Conservation (phyloP, 2,113 vertebrate genomes). For the Callaeas wilsoni region DNA sequence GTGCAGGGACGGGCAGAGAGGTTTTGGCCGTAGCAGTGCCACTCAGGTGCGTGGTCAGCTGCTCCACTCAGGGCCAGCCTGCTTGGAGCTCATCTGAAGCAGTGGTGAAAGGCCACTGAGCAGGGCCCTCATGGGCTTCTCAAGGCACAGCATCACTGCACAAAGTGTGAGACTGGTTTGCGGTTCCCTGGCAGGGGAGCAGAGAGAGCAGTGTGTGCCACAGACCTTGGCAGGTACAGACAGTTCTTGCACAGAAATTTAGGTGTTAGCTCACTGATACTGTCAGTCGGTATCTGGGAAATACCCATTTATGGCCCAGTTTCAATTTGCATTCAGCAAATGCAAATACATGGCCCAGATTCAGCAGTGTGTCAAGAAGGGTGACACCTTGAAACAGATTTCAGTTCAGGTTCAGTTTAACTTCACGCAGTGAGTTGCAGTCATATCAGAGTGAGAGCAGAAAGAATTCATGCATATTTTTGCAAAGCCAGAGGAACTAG, state of each 20-base stretch:
- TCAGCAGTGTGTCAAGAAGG: neutral
- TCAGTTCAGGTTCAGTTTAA: neutral
- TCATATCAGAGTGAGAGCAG: neutral
- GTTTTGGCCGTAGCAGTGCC: rapidly evolving
- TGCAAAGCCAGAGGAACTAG: neutral
- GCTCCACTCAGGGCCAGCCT: rapidly evolving
- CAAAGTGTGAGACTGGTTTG: neutral
- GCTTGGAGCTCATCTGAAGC: neutral
- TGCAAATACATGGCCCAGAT: neutral
- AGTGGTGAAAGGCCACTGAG: neutral
- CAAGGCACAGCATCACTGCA: neutral
- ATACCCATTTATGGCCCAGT: neutral
- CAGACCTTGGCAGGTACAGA: neutral
- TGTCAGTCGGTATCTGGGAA: neutral
- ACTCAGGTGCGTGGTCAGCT: neutral
- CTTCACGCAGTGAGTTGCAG: neutral
- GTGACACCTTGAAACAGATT: neutral
- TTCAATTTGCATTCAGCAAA: neutral
- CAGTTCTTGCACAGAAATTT: neutral
- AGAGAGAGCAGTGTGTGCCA: neutral
- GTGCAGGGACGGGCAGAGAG: rapidly evolving
- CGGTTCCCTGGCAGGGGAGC: neutral
- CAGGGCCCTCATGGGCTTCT: neutral
- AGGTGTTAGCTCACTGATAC: neutral
- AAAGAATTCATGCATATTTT: neutral